Percentiles rank a stretch among this genome's conserved stretches.
Conservation (phyloP, 1,140 invertebrate genomes). For the Batillaria attramentaria region DNA sequence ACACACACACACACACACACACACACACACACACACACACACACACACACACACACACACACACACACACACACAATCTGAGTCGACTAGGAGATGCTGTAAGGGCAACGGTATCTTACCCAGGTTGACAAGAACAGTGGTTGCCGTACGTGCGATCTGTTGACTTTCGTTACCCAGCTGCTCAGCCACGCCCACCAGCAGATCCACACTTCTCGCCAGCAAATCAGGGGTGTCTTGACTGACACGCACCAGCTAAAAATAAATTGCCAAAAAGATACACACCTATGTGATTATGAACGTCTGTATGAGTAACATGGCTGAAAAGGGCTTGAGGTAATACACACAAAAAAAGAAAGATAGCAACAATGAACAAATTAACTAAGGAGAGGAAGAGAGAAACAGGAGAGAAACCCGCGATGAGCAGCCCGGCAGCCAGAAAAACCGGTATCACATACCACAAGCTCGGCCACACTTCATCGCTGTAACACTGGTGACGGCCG, state of each 20-base stretch:
- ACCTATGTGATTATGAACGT: background rate
- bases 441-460: no score
- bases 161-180: conserved; percentile 77
- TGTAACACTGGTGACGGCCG: no score
- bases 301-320: background rate
- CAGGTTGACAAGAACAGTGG: conserved; percentile 75
- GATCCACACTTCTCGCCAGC: conserved; percentile 29
- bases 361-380: background rate
- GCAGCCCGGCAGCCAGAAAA: no score
- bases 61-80: background rate
- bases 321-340: background rate
- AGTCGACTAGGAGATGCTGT: background rate
- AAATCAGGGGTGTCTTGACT: conserved; percentile 28
- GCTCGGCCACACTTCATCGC: no score
- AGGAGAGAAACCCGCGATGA: no score
- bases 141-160: conserved; percentile 76
- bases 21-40: background rate
- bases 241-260: conserved; percentile 34
- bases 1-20: background rate
- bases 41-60: no score
- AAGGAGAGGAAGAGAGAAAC: background rate
- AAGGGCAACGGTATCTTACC: conserved; percentile 23
- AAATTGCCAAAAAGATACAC: background rate
- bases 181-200: conserved; percentile 70
- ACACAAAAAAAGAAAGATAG: background rate